Evolutionary conservation across 2,797 vertebrate species (phyloP).

Genomic region (Lerista edwardsae): DNA sequence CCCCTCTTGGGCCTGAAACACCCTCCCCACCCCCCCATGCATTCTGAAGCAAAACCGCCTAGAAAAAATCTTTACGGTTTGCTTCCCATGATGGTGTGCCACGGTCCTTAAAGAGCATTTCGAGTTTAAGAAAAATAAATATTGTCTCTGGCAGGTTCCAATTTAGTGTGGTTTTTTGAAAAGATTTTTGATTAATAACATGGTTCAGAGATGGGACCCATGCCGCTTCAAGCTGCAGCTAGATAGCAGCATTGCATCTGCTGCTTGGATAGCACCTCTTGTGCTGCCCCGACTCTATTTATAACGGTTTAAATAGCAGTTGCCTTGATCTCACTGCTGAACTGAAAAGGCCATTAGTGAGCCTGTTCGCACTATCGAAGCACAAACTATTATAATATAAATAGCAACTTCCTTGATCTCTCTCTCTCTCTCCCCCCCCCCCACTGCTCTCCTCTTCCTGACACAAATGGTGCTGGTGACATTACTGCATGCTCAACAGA

Average conservation of each 20-base stretch:
- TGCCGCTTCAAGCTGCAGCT: constrained; percentile 56
- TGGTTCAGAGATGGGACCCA: constrained; percentile 39
- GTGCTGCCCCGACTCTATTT: constrained; percentile 54
- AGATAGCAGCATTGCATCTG: constrained; percentile 49
- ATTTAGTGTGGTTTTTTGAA: neutral
- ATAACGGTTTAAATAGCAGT: constrained; percentile 69
- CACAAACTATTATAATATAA: constrained; percentile 68
- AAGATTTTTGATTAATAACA: neutral
- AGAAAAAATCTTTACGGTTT: neutral
- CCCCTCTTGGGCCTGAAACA: too few species aligned
- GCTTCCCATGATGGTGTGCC: neutral
- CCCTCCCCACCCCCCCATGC: neutral
- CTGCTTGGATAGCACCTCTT: constrained; percentile 56
- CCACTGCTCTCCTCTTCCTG: constrained; percentile 37
- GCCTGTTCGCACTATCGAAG: constrained; percentile 54
- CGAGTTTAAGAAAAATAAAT: neutral
- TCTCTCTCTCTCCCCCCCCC: constrained; percentile 19
- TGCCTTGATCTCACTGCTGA: constrained; percentile 65
- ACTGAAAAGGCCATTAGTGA: constrained; percentile 69
- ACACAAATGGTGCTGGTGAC: constrained; percentile 39
- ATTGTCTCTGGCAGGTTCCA: neutral
- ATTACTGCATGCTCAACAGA: constrained; percentile 62
- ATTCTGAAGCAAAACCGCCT: neutral
- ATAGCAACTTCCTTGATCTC: constrained; percentile 68
- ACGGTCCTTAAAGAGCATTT: neutral